Conservation (phyloP, 2,797 vertebrate species). For the Buceros bicornis region DNA sequence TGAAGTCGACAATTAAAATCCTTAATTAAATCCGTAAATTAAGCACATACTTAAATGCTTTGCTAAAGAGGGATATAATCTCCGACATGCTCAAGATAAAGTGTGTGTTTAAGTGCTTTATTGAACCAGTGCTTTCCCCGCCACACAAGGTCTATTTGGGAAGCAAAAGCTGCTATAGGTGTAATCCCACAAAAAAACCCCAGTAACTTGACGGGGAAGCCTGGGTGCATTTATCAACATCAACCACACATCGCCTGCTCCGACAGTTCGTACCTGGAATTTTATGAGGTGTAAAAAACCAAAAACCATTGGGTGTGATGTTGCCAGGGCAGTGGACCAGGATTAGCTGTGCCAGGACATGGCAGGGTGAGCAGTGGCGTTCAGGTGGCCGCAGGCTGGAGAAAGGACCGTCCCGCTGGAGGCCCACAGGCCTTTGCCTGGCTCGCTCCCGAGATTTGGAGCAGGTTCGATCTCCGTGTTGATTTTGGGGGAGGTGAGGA, state of each 20-base stretch:
- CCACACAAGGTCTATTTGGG: neutral
- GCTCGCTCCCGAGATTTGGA: neutral
- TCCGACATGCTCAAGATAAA: constrained; percentile 62
- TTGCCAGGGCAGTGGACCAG: neutral
- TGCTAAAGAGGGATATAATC: constrained; percentile 67
- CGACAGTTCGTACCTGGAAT: neutral
- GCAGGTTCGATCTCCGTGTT: neutral
- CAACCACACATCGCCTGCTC: fast-evolving
- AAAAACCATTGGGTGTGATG: neutral
- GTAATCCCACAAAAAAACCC: neutral
- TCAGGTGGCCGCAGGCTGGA: neutral
- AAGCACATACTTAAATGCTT: constrained; percentile 64
- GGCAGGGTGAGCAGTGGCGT: fast-evolving
- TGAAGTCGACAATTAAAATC: constrained; percentile 71
- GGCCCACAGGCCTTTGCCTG: neutral
- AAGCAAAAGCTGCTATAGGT: neutral
- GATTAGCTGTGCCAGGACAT: fast-evolving
- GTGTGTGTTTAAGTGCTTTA: constrained; percentile 48
- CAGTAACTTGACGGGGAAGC: neutral
- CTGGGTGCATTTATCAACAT: neutral
- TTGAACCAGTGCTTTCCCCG: constrained; percentile 7
- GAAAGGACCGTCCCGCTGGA: neutral
- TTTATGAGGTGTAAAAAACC: neutral
- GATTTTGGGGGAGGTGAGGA: fast-evolving
- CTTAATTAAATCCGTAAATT: constrained; percentile 75